Evolutionary conservation across 2,113 vertebrate species (phyloP), one percentile per base, ranked within the genome.

Genomic region (Dipodomys spectabilis): DNA sequence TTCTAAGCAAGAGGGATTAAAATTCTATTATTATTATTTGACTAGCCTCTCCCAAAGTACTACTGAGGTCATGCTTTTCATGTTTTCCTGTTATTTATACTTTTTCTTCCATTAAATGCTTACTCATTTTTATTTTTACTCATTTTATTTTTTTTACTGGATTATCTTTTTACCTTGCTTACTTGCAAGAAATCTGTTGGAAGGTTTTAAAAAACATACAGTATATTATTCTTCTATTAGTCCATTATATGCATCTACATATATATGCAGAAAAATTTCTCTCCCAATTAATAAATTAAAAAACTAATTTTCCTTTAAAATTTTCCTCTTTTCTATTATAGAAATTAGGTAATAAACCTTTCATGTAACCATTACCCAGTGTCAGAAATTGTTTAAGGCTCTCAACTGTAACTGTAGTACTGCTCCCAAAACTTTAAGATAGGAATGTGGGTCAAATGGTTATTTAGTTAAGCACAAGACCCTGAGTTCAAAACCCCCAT

Each of bases 141-240:
- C 15, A 89, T 62, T 93, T 82, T 57, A 39, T 81, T 77, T 91
- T 79, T 64, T 86, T 32, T 69, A 67, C 39, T 39, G 68, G 19
- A 75, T 49, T 88, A 23, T 39, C 44, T 93, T 86, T 86, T 75
- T 86, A 62, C 44, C 60, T 86, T 73, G n/a, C 53, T 57, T 16
- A 89, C 86, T 88, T 91, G 39, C 20, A 89, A 53, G 53, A 13
- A 30, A 57, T 23, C 12, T 87, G 13, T 68, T 19, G 53, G 53
- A 13, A 65, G 45, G 32, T 68, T 39, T 69, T 94, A 20, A 83
- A 85, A 93, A 88, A 60, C n/a, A 84, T 49, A 92, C 32, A 92
- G 45, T 35, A 32, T 65, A 77, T 6, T 80, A 87, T 82, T 87
- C 44, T 25, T 78, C 12, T 71, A 77, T 45, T 57, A 57, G 20